phyloP scores from a whole-genome alignment of 2,888 invertebrate species.

The Agrochola lota region DNA sequence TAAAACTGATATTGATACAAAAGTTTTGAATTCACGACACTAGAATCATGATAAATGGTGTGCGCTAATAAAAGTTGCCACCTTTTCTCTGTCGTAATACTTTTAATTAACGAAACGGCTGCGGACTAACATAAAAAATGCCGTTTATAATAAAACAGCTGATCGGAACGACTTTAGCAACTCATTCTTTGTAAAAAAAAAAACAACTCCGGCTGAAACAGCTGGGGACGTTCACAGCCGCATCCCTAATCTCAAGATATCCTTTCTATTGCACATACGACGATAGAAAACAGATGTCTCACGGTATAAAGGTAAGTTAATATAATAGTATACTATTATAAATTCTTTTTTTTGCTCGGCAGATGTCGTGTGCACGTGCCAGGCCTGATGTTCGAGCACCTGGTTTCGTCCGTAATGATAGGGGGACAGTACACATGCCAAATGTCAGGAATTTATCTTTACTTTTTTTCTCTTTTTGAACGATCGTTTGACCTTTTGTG shows the following conservation, averaged over 20 bases:
- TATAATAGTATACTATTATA: constrained; percentile 73
- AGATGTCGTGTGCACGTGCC: constrained; percentile 88
- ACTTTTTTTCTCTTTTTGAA: constrained; percentile 16
- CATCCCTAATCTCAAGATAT: constrained; percentile 34
- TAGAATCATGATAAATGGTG: background rate
- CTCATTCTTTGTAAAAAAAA: background rate
- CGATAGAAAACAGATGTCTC: constrained; percentile 81
- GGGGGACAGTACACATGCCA: constrained; percentile 69
- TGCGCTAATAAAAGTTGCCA: constrained; percentile 12
- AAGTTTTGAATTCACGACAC: background rate
- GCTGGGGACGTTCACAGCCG: constrained; percentile 23
- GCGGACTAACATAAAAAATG: background rate
- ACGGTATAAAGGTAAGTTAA: constrained; percentile 81
- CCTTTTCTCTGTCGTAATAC: constrained; percentile 5
- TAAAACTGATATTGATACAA: background rate
- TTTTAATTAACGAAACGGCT: constrained; percentile 20
- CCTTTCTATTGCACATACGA: constrained; percentile 57
- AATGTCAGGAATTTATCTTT: constrained; percentile 69
- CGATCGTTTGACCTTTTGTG: constrained; percentile 43
- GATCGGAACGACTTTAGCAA: constrained; percentile 15
- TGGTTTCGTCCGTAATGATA: constrained; percentile 81
- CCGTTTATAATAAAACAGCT: constrained; percentile 35
- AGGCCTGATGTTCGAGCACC: constrained; percentile 80
- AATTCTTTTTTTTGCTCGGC: constrained; percentile 78
- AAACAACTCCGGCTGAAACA: constrained; percentile 2